Conservation (phyloP, 2,888 invertebrate species). For the Ichneumoninae sp. region DNA sequence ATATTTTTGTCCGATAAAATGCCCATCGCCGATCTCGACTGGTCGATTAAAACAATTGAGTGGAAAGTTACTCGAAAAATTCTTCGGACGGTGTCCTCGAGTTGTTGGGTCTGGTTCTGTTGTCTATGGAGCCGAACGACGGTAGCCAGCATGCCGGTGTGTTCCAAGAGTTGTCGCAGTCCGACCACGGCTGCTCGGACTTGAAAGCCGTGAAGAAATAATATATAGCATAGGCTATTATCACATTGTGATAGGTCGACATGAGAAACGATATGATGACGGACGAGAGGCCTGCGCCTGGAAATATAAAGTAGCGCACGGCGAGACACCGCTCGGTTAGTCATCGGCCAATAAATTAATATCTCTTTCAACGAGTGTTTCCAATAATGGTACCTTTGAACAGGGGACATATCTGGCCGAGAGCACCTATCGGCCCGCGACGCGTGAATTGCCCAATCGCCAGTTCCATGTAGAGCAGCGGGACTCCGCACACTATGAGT, state of each 20-base stretch:
- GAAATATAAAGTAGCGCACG: slow-evolving; percentile 21
- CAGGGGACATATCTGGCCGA: slow-evolving; percentile 95
- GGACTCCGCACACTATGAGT: slow-evolving; percentile 95
- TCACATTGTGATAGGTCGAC: slow-evolving; percentile 98
- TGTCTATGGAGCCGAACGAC: slow-evolving; percentile 84
- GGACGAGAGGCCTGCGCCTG: slow-evolving; percentile 96
- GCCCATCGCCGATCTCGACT: slow-evolving; percentile 9
- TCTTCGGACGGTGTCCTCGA: slow-evolving; percentile 95
- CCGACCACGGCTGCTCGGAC: slow-evolving; percentile 94
- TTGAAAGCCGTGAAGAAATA: slow-evolving; percentile 97
- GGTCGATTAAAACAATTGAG: slow-evolving; percentile 44
- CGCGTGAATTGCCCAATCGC: slow-evolving; percentile 96
- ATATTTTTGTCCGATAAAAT: not conserved
- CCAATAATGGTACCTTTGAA: slow-evolving; percentile 90
- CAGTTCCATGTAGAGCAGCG: slow-evolving; percentile 97
- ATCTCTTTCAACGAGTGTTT: not conserved
- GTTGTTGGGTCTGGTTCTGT: slow-evolving; percentile 88
- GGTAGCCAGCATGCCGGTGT: slow-evolving; percentile 93
- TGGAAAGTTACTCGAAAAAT: slow-evolving; percentile 92
- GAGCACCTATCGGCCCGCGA: slow-evolving; percentile 95
- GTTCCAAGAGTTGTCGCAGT: slow-evolving; percentile 94
- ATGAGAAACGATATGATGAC: slow-evolving; percentile 97
- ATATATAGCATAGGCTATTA: slow-evolving; percentile 97
- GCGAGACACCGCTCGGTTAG: slow-evolving; percentile 7
- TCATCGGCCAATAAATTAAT: slow-evolving; percentile 23